Evolutionary conservation across 1,140 invertebrate species (phyloP).

Genomic region (Papilio xuthus): DNA sequence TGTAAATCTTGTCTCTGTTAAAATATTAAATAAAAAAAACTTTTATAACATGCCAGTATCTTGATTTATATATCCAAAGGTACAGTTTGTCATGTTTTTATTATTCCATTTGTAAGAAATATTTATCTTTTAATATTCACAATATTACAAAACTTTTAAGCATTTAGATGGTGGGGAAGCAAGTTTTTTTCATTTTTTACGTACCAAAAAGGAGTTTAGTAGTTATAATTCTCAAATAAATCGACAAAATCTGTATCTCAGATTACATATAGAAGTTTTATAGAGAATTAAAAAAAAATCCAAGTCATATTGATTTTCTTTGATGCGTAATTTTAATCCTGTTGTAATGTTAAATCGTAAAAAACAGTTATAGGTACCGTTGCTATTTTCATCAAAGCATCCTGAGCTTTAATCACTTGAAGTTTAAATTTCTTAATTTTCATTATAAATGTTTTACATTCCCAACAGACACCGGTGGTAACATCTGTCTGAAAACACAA

Average conservation of each 20-base stretch:
- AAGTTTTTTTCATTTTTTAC: too few species aligned
- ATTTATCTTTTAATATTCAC: too few species aligned
- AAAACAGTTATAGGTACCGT: slow-evolving; percentile 30
- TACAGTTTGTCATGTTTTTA: too few species aligned
- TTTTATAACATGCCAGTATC: background rate
- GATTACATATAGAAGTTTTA: background rate
- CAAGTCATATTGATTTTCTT: background rate
- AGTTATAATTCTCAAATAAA: too few species aligned
- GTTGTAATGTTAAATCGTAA: background rate
- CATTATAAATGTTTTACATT: slow-evolving; percentile 46
- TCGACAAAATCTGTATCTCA: too few species aligned
- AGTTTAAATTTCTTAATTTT: slow-evolving; percentile 50
- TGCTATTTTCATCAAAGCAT: slow-evolving; percentile 25
- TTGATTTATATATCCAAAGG: too few species aligned
- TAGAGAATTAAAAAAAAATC: background rate
- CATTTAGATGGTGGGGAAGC: too few species aligned
- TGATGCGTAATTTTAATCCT: background rate
- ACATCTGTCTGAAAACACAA: background rate
- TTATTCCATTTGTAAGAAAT: too few species aligned
- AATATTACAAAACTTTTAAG: too few species aligned
- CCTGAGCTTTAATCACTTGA: slow-evolving; percentile 44
- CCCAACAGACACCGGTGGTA: slow-evolving; percentile 48
- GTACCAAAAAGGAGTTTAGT: too few species aligned
- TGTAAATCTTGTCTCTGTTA: slow-evolving; percentile 7
- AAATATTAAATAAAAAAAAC: background rate